phyloP scores from a whole-genome alignment of 2,888 invertebrate genomes.

The Cephalotes varians region DNA sequence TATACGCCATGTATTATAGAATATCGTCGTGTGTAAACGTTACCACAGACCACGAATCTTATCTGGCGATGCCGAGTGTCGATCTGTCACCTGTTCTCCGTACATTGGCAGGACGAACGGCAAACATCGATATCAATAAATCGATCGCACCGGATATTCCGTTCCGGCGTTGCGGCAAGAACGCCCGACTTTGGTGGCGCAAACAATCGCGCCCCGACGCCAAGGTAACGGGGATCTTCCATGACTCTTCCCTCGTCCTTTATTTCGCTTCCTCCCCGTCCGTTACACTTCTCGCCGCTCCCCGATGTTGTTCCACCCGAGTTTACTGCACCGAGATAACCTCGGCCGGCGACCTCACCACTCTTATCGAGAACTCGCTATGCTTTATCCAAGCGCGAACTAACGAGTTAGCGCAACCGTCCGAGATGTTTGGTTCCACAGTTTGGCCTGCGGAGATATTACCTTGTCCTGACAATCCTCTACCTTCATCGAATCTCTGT shows the following conservation, averaged over 20 bases:
- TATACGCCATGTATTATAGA: neutral
- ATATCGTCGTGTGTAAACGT: conserved; percentile 25
- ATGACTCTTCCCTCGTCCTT: conserved; percentile 63
- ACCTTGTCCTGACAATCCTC: conserved; percentile 58
- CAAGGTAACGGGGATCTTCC: conserved; percentile 65
- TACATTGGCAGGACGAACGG: conserved; percentile 34
- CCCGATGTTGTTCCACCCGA: conserved; percentile 80
- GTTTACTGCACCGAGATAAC: conserved; percentile 84
- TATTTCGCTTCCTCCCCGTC: conserved; percentile 33
- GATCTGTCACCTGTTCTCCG: conserved; percentile 45
- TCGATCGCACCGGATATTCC: conserved; percentile 66
- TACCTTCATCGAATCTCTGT: conserved; percentile 63
- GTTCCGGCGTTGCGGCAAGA: conserved; percentile 49
- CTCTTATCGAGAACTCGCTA: conserved; percentile 82
- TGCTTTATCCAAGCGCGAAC: conserved; percentile 79
- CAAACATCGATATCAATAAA: conserved; percentile 70
- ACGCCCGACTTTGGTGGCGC: conserved; percentile 64
- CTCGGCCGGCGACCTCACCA: conserved; percentile 78
- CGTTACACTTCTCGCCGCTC: conserved; percentile 36
- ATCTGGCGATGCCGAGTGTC: conserved; percentile 23
- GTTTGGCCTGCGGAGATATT: conserved; percentile 65
- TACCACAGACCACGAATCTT: conserved; percentile 27
- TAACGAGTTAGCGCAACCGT: conserved; percentile 80
- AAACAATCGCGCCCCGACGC: conserved; percentile 68
- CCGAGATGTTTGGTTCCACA: conserved; percentile 72